These are phyloP conservation scores for Telmatochromis bifrenatus DNA, from an alignment of 2,113 vertebrate species.

Conservation along the genomic window DNA sequence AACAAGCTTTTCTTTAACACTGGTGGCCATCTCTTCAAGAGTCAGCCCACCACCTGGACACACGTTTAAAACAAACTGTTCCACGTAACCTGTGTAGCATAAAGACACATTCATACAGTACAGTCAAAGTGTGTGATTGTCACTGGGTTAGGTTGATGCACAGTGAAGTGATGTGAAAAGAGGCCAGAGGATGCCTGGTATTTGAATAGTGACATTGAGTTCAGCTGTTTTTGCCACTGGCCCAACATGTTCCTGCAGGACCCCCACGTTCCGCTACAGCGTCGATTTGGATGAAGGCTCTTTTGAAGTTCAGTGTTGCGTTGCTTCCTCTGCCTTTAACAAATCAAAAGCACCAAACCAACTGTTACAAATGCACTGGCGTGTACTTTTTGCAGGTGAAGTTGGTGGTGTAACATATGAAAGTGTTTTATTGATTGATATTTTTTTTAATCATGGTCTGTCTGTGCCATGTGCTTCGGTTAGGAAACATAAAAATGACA, in stretches of 20 bases:
- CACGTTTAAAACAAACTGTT: neutral
- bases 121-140: conserved; percentile 53
- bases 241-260: neutral
- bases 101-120: conserved; percentile 16
- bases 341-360: neutral
- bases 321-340: neutral
- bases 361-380: conserved; percentile 30
- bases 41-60: neutral
- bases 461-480: conserved; percentile 38
- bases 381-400: conserved; percentile 25
- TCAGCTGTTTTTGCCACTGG: neutral
- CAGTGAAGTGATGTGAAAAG: neutral
- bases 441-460: neutral
- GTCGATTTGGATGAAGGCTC: neutral
- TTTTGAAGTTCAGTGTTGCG: neutral
- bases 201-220: neutral
- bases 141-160: conserved; percentile 26
- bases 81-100: neutral
- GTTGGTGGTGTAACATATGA: neutral
- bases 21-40: neutral
- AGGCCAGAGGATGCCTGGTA: neutral
- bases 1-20: neutral
- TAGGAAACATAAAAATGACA: neutral
- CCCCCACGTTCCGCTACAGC: neutral
- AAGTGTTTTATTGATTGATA: neutral